These are phyloP conservation scores for Anabacerthia variegaticeps DNA, from an alignment of 2,797 vertebrate genomes.

Conservation along the genomic window DNA sequence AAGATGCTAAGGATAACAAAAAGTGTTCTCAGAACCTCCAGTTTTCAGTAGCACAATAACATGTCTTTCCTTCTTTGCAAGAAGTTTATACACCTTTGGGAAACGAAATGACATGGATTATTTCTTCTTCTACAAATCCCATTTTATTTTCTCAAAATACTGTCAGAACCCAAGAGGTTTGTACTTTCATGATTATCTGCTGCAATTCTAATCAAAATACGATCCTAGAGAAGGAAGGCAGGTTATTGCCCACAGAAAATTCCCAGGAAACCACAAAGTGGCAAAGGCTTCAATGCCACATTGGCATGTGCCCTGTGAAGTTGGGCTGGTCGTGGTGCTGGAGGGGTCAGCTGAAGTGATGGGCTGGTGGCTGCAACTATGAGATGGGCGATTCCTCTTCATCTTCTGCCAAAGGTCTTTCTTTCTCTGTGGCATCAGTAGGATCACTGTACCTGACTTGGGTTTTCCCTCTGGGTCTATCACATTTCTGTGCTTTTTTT, in stretches of 20 bases:
- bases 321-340: background rate
- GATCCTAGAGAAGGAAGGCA: background rate
- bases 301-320: accelerated
- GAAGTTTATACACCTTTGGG: background rate
- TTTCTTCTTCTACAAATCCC: background rate
- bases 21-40: background rate
- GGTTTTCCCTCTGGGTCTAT: background rate
- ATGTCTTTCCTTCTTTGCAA: background rate
- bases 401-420: background rate
- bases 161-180: background rate
- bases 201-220: background rate
- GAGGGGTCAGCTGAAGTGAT: background rate
- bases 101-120: background rate
- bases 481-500: background rate
- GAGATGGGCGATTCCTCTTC: background rate
- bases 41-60: background rate
- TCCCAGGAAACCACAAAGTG: background rate
- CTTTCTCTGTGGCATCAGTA: background rate
- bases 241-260: background rate
- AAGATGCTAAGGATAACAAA: background rate
- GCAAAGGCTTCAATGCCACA: accelerated
- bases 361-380: background rate
- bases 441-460: background rate
- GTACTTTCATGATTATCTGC: background rate
- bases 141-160: background rate